A percentile compares a stretch with the other conserved stretches of the same genome.
Conservation (phyloP, 2,113 vertebrate genomes). For the Paraplagusia blochii region DNA sequence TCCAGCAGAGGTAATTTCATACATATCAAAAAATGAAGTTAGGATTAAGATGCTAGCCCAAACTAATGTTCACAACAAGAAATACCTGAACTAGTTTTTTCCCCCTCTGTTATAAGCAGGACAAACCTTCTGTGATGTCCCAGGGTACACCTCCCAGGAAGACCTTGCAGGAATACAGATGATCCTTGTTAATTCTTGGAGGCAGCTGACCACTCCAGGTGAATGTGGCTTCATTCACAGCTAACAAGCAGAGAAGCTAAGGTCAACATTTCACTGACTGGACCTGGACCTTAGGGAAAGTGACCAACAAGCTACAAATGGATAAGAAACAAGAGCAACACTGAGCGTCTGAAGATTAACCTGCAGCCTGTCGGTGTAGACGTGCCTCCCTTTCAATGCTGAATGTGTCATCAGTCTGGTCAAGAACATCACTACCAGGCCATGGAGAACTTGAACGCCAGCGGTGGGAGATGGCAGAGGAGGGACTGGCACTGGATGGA, state of each 20-base stretch:
- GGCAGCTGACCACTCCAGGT: slow-evolving; percentile 98
- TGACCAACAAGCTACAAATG: neutral
- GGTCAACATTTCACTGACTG: neutral
- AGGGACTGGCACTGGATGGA: slow-evolving; percentile 74
- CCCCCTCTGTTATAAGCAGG: neutral
- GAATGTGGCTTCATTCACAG: slow-evolving; percentile 95
- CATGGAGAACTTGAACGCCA: slow-evolving; percentile 90
- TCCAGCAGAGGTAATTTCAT: too few relatives aligned
- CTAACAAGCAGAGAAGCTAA: slow-evolving; percentile 57
- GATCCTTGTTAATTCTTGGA: slow-evolving; percentile 94
- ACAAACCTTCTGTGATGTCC: slow-evolving; percentile 95
- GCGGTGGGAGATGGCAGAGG: slow-evolving; percentile 80
- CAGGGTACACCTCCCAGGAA: slow-evolving; percentile 97
- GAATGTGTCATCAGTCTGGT: slow-evolving; percentile 88
- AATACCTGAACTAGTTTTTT: neutral
- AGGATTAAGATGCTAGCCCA: too few relatives aligned
- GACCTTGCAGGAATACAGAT: slow-evolving; percentile 95
- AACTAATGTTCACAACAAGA: neutral
- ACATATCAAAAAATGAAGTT: too few relatives aligned
- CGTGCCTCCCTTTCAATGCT: slow-evolving; percentile 96
- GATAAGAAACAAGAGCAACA: neutral
- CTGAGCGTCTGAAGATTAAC: slow-evolving; percentile 62
- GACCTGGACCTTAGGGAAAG: neutral
- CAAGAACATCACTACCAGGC: slow-evolving; percentile 87
- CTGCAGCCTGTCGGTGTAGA: slow-evolving; percentile 93